Evolutionary conservation across 2,113 vertebrate species (phyloP), one percentile per base, ranked within the genome.

Genomic region (Plecturocebus donacophilus): DNA sequence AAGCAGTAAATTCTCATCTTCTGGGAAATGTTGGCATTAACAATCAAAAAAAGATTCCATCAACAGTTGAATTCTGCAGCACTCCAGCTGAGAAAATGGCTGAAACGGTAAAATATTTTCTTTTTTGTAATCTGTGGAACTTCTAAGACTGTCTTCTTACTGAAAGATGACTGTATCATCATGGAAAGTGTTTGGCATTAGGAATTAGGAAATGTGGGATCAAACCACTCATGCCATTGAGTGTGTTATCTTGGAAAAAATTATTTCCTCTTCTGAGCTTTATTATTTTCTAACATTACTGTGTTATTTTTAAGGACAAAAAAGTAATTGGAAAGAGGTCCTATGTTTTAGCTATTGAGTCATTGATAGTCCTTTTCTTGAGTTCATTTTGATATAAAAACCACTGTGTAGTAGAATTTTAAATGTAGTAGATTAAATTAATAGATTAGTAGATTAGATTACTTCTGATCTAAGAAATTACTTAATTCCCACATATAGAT

Each of bases 11-110:
- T 94, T 98, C 99, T 0, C 99, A 99, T 95, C 99, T 99, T 90
- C 98, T 99, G 98, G 99, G 99, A 90, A 99, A 99, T 71, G 98
- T 98, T 54, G 97, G 97, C 11, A 87, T 94, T 27, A 98, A 82
- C 58, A 96, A 87, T 96, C 98, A 97, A 70, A 98, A 98, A 70
- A 99, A 99, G 97, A 96, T 94, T 85, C 89, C 98, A 19, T 27
- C 98, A 9, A 0, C 97, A 42, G 98, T 98, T 49, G 99, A 99
- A 68, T 98, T 99, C 87, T 99, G 99, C 97, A 99, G 95, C 98
- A 99, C 99, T 1, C 99, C 99, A 10, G 99, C 99, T 23, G 99
- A 99, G 97, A 99, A 99, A 98, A 99, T 99, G 99, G 99, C 99
- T 12, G 99, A 99, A 98, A 99, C 99, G 99, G 99, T 99, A 98